Conservation (phyloP, 1,140 invertebrate species). For the Coelopa frigida region DNA sequence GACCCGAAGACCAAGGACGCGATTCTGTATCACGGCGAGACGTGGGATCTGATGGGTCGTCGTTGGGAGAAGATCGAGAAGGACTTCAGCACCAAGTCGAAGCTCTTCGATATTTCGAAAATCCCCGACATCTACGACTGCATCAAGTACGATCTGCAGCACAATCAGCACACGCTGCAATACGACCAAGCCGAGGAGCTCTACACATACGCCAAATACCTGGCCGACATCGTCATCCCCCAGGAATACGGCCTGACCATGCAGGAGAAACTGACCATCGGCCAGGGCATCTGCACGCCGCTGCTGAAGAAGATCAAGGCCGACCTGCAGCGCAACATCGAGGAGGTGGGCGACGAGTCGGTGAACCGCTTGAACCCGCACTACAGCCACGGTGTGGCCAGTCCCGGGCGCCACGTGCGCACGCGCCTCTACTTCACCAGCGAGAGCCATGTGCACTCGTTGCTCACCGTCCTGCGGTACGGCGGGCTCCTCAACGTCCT, state of each 20-base stretch:
- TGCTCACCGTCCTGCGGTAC: slow-evolving; percentile 91
- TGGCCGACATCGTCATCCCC: slow-evolving; percentile 97
- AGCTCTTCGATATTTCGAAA: slow-evolving; percentile 95
- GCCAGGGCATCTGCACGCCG: slow-evolving; percentile 95
- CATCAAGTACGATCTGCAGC: slow-evolving; percentile 98
- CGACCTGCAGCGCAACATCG: slow-evolving; percentile 89
- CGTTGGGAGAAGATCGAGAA: slow-evolving; percentile 99
- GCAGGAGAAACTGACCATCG: slow-evolving; percentile 94
- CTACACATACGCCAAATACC: slow-evolving; percentile 89
- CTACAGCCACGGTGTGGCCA: slow-evolving; percentile 96
- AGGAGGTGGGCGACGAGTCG: slow-evolving; percentile 78
- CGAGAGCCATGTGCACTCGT: slow-evolving; percentile 97
- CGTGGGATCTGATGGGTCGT: slow-evolving; percentile 96
- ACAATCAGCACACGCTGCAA: slow-evolving; percentile 92
- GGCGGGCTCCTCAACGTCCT: slow-evolving; percentile 84
- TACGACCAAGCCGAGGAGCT: slow-evolving; percentile 92
- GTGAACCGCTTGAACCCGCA: slow-evolving; percentile 93
- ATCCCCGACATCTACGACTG: slow-evolving; percentile 99
- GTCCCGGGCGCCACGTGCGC: slow-evolving; percentile 93
- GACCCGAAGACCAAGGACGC: slow-evolving; percentile 85
- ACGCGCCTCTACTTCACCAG: slow-evolving; percentile 98
- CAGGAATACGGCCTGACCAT: slow-evolving; percentile 97
- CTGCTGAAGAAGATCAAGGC: slow-evolving; percentile 92
- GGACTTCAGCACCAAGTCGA: slow-evolving; percentile 88
- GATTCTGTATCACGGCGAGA: slow-evolving; percentile 94